These are phyloP conservation scores for Megaleporinus macrocephalus DNA, from an alignment of 2,113 vertebrate species.

Conservation along the genomic window DNA sequence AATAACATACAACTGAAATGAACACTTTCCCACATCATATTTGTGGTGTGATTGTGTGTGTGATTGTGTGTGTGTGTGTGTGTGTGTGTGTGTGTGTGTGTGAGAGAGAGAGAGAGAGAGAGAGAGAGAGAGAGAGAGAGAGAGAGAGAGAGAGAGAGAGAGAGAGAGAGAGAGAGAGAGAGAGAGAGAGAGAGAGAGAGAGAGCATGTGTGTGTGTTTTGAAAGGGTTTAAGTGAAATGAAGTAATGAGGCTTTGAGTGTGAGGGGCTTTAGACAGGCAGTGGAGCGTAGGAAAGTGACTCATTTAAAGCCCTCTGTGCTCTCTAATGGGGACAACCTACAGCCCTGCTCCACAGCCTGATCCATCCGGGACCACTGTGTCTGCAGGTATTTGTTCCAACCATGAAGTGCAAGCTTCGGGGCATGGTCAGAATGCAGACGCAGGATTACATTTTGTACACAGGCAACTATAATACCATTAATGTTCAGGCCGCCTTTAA, in stretches of 20 bases:
- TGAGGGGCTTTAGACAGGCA: constrained; percentile 41
- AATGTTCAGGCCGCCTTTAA: no score
- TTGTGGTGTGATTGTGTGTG: background rate
- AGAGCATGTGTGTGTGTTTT: background rate
- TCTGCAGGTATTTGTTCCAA: constrained; percentile 31
- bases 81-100: background rate
- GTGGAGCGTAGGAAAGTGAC: constrained; percentile 29
- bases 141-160: no score
- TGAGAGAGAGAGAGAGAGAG: background rate
- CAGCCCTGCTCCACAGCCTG: constrained; percentile 14
- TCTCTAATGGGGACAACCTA: constrained; percentile 32
- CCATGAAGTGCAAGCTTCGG: constrained; percentile 2
- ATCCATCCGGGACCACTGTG: constrained; percentile 17
- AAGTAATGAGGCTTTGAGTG: constrained; percentile 51
- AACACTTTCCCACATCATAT: no score
- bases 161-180: no score
- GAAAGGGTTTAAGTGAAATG: constrained; percentile 31
- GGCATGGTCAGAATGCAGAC: constrained; percentile 11
- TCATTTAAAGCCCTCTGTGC: constrained; percentile 23
- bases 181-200: no score
- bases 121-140: no score
- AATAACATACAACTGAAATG: no score
- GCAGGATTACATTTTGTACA: background rate
- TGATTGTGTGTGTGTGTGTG: background rate
- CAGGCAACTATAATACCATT: no score